Base-by-base conservation (phyloP, 2,888 invertebrate genomes). In the Troides oblongomaculatus region DNA sequence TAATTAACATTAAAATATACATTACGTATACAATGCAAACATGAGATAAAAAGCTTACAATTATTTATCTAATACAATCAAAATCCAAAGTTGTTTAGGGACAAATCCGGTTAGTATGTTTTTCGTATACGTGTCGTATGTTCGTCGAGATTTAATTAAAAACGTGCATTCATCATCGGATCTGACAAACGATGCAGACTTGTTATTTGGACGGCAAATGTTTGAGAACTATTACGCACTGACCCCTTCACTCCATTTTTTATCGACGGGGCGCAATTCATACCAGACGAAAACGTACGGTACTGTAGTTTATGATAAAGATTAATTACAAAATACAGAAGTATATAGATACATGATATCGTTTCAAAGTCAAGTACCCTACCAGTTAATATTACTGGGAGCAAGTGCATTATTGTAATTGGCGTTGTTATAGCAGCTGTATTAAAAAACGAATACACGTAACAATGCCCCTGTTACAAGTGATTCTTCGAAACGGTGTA, bases 141-240 rank as follows among this genome's bases (percentile, higher is more conserved):
- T 46, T 53, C 25, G 50, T 17, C 73, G 71, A 72, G 77, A 77
- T 79, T 79, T 79, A 80, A 81, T 81, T 78, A 79, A 76, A 76
- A 76, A 74, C 73, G 76, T 70, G 74, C 80, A 80, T 80, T 79
- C 77, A 76, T 80, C 80, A 80, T 79, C 76, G 77, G 73, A 77
- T 75, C 74, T 77, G 78, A 79, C 80, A 78, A 81, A 80, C 78
- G 80, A 78, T 73, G 79, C 75, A 76, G 77, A 79, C 78, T 80
- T 80, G 79, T 77, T 78, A 76, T 79, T 77, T 75, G 76, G 74
- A 77, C 78, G 78, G 78, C 78, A 76, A 80, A 79, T 79, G 78
- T 76, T 78, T 75, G 78, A 78, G 76, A 78, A 78, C 77, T 75
- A 75, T 74, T 75, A 76, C 76, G 75, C 73, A 72, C 64, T 74